phyloP scores from a whole-genome alignment of 2,113 vertebrate genomes.

The Ptilonorhynchus violaceus region DNA sequence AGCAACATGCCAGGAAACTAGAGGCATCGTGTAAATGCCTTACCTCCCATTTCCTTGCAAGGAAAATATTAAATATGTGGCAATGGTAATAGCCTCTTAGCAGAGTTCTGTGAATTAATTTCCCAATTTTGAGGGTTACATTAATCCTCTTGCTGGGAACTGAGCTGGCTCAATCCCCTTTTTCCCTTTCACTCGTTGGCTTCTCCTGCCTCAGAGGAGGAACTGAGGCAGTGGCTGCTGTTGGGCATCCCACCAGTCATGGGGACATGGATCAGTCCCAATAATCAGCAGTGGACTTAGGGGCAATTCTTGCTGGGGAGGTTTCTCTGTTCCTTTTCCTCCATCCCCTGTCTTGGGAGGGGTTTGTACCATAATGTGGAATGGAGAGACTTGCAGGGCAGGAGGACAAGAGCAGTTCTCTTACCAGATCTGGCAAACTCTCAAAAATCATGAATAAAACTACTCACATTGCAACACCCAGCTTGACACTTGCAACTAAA shows the following conservation, averaged over 20 bases:
- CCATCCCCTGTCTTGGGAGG: neutral
- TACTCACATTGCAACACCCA: neutral
- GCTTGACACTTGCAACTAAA: neutral
- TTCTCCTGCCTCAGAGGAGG: neutral
- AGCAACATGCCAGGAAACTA: neutral
- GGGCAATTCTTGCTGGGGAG: neutral
- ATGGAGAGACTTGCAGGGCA: neutral
- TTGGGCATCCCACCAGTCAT: fast-evolving
- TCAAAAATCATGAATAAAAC: neutral
- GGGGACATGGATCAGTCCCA: neutral
- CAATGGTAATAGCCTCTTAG: neutral
- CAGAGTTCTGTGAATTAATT: neutral
- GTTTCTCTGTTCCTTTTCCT: neutral
- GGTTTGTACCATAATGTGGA: neutral
- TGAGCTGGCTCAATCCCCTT: neutral
- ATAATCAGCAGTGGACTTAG: neutral
- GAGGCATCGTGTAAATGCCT: neutral
- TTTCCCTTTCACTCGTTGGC: neutral
- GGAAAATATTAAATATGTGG: neutral
- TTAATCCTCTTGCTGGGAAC: neutral
- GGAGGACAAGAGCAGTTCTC: neutral
- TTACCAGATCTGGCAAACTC: neutral
- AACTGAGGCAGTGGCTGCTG: neutral
- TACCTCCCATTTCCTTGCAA: neutral
- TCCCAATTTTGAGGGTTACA: neutral